Evolutionary conservation across 37 sponge, comb jelly and placozoan species (phyloP), one percentile per base, ranked within the genome.

Genomic region (Amphimedon queenslandica): DNA sequence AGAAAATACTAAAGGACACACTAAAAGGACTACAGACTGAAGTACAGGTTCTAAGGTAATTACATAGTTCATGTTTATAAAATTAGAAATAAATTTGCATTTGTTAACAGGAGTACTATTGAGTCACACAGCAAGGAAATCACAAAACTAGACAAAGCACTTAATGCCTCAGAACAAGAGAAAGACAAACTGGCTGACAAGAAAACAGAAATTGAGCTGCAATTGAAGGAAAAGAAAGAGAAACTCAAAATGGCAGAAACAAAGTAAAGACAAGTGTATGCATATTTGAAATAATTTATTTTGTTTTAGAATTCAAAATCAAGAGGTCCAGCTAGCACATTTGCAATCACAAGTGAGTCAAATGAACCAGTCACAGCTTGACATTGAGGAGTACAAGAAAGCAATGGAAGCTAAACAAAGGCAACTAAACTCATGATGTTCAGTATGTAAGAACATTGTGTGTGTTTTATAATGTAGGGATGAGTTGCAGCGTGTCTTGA

Each of bases 401-500:
- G 69, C 69, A 37, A 37, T 69, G 2, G 83, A 83, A 4, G 63
- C 63, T 3, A 13, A 47, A 47, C 53, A 47, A 18, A 47, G 13
- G 53, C 53, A 18, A 47, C 13, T 13, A 18, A 47, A 18, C 13
- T 18, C 13, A 47, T 8, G 13, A 47, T 47, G 13, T 47, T 8
- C 13, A 47, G 53, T 18, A 47, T 47, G 53, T 47, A 47, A 47
- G 8, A 47, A 18, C 37, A 5, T 43, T 11, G 72, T 71, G 55
- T 71, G 21, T 11, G 5, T 37, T 41, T 1, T 66, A 24, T 58
- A 35, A 31, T 64, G 1, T 58, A 88, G 89, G 66, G 69, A 79
- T 18, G 89, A 88, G 40, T 64, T 88, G 80, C 70, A 83, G 61
- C 63, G 57, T 4, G 61, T 88, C n/a, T 47, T 83, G 3, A 58